Conservation (phyloP, 2,888 invertebrate species). For the Nemurella pictetii region DNA sequence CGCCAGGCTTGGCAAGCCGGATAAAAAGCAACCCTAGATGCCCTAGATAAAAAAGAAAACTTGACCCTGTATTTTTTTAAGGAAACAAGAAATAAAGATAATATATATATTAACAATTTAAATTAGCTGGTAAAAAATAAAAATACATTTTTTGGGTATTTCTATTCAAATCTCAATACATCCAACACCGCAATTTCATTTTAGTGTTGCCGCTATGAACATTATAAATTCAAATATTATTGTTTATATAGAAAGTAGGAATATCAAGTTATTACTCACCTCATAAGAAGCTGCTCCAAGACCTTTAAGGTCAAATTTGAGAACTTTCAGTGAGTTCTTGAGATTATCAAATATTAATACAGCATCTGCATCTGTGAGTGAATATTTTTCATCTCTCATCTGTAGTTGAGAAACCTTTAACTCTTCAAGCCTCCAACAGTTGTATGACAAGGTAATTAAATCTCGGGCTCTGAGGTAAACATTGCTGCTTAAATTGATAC, state of each 20-base stretch:
- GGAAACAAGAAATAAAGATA: too few species aligned
- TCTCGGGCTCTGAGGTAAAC: background rate
- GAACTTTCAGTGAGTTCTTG: background rate
- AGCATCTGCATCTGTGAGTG: conserved; percentile 15
- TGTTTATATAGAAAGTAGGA: background rate
- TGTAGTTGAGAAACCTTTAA: background rate
- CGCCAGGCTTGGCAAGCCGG: too few species aligned
- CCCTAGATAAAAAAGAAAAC: too few species aligned
- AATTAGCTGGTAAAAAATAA: too few species aligned
- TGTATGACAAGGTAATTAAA: background rate
- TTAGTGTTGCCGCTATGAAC: too few species aligned
- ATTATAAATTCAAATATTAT: background rate
- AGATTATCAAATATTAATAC: conserved; percentile 2
- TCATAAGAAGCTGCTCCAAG: background rate
- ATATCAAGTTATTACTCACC: background rate
- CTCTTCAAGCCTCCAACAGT: conserved; percentile 14
- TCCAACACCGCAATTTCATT: too few species aligned
- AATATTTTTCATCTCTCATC: background rate
- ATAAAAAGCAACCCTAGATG: too few species aligned
- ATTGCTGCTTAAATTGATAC: background rate
- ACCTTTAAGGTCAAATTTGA: background rate
- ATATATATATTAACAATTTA: too few species aligned
- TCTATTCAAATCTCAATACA: too few species aligned
- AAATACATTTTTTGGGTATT: too few species aligned
- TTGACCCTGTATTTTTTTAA: too few species aligned